Evolutionary conservation across 2,888 invertebrate genomes (phyloP).

Genomic region (Phyllotreta cruciferae): DNA sequence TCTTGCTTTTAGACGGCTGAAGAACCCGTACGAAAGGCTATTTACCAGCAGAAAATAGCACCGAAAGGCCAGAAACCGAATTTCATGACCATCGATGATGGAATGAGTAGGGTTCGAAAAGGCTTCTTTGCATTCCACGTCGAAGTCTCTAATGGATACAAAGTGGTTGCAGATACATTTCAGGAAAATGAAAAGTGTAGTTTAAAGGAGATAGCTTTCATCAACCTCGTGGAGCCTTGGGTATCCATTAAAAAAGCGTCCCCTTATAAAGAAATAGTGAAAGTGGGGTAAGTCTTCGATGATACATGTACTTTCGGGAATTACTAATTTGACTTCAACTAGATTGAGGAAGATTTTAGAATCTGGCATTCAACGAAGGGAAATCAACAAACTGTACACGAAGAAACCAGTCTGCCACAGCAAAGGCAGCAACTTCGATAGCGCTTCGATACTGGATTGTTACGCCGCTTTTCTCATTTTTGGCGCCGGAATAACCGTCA

Average conservation of each 20-base stretch:
- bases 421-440: slow-evolving; percentile 66
- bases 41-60: slow-evolving; percentile 69
- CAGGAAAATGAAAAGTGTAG: slow-evolving; percentile 75
- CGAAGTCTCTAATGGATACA: slow-evolving; percentile 71
- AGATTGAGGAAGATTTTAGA: slow-evolving; percentile 60
- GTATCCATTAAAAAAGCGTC: slow-evolving; percentile 64
- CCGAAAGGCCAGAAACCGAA: slow-evolving; percentile 65
- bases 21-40: slow-evolving; percentile 67
- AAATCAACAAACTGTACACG: slow-evolving; percentile 65
- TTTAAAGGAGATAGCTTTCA: slow-evolving; percentile 67
- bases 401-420: slow-evolving; percentile 67
- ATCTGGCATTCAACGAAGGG: slow-evolving; percentile 66
- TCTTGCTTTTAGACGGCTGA: slow-evolving; percentile 63
- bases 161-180: slow-evolving; percentile 71
- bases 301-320: neutral
- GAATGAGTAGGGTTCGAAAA: slow-evolving; percentile 65
- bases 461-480: slow-evolving; percentile 61
- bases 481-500: slow-evolving; percentile 36
- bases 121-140: slow-evolving; percentile 74
- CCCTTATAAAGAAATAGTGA: slow-evolving; percentile 64
- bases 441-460: slow-evolving; percentile 67
- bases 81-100: slow-evolving; percentile 68
- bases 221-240: slow-evolving; percentile 65
- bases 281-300: slow-evolving; percentile 61
- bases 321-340: neutral